Evolutionary conservation across 2,888 invertebrate genomes (phyloP).

Genomic region (Lithophane semibrunnea): DNA sequence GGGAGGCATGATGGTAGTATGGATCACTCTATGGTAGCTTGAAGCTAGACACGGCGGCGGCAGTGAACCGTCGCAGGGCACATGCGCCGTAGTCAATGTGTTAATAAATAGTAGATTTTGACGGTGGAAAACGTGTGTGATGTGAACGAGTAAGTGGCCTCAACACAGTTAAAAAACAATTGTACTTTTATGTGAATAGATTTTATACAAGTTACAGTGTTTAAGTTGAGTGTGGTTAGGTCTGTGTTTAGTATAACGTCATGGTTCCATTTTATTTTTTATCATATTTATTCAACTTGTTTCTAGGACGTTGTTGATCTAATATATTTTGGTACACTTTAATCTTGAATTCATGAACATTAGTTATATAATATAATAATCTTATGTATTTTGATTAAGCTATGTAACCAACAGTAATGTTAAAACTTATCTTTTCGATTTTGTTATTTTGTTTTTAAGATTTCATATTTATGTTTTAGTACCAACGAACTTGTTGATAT

Average conservation of each 20-base stretch:
- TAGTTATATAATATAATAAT: neutral
- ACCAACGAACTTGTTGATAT: neutral
- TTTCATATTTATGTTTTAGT: neutral
- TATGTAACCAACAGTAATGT: neutral
- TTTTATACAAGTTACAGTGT: neutral
- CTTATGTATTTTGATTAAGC: neutral
- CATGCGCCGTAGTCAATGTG: neutral
- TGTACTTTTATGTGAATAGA: neutral
- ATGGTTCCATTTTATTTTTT: neutral
- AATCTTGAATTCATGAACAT: neutral
- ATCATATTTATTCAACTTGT: neutral
- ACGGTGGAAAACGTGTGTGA: neutral
- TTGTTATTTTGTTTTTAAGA: neutral
- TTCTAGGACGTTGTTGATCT: neutral
- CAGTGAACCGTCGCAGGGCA: neutral
- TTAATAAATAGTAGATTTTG: constrained; percentile 4
- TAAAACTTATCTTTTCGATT: neutral
- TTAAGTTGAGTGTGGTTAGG: neutral
- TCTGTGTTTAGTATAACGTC: constrained; percentile 1
- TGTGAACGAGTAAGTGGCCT: neutral
- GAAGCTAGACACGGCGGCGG: neutral
- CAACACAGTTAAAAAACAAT: neutral
- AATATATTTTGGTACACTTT: neutral
- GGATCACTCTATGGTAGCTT: too few relatives aligned
- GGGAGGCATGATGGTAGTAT: neutral